Base-by-base conservation (phyloP, 2,113 vertebrate species). In the Oreochromis spilurus region DNA sequence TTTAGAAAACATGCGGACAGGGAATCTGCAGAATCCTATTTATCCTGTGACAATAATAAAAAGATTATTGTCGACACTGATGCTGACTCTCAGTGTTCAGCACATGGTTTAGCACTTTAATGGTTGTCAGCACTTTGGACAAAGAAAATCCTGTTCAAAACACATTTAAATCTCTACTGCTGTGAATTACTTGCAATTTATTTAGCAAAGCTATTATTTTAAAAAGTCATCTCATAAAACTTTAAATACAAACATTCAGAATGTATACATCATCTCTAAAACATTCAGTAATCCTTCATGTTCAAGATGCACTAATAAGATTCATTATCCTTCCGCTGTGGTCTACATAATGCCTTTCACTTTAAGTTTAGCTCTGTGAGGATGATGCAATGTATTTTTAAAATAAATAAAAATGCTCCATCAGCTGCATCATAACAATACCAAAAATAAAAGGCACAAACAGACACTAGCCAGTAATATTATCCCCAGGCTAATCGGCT, bases 21-120 rank as follows among this genome's bases (percentile, higher is more conserved):
- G 13, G 79, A 84, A 81, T 86, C 77, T 50, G 79, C 57, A 40
- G 78, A 86, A 84, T 93, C 90, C 87, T 12, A 4, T 90, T 91
- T 62, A 87, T 75, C 48, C 72, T 21, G 36, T 31, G 77, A 89
- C 82, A 89, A 90, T 50, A 62, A 78, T 65, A 48, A 82, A 88
- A 79, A 80, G 89, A 93, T 92, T 91, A 92, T 38, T 85, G 57
- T 86, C 34, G 5, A 62, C 80, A 62, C 7, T 13, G 53, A 43
- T 50, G 81, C 70, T 62, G 80, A 81, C 58, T 16, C 36, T 21
- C 57, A 79, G 57, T 55, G 82, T 84, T 87, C 62, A 89, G 48
- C 90, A 90, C n/a, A 9, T 75, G 90, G 70, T 81, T 72, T 4
- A 9, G 19, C 50, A 4, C 5, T 29, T 4, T 31, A 62, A 45